Percentiles rank a stretch among this genome's conserved stretches.
Conservation (phyloP, 2,797 vertebrate genomes). For the Epinephelus malabaricus region DNA sequence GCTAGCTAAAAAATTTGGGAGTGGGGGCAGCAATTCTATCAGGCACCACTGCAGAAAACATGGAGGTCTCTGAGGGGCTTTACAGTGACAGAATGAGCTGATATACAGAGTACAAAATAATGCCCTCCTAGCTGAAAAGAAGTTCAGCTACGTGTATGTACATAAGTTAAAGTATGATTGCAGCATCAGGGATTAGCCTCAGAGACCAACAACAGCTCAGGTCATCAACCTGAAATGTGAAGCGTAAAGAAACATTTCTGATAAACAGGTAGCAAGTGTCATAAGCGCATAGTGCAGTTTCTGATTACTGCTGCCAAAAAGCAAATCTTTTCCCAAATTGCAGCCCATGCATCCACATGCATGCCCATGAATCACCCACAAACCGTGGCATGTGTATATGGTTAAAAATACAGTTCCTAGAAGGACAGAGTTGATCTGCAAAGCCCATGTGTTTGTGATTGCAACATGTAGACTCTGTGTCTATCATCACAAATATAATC, state of each 20-base stretch:
- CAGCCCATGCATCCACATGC: not conserved
- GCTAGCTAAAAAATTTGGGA: no score
- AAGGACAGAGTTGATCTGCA: not conserved
- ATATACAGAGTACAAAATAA: not conserved
- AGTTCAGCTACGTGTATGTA: no score
- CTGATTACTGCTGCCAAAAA: not conserved
- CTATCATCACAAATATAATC: not conserved
- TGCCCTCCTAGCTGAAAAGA: not conserved
- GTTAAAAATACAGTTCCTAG: not conserved
- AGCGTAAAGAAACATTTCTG: not conserved
- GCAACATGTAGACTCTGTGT: not conserved
- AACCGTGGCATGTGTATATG: not conserved
- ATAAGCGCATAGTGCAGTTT: not conserved
- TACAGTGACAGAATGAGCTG: not conserved
- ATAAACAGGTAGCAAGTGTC: not conserved
- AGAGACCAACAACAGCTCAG: not conserved
- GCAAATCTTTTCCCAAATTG: not conserved
- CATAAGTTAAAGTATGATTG: not conserved
- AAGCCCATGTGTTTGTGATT: not conserved
- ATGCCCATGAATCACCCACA: conserved; percentile 3
- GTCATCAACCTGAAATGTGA: not conserved
- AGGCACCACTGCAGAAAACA: no score
- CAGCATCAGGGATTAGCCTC: not conserved
- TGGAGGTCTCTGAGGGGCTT: no score
- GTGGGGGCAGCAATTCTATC: no score